Conservation (phyloP, 2,797 vertebrate species). For the Arrhamphus sclerolepis region DNA sequence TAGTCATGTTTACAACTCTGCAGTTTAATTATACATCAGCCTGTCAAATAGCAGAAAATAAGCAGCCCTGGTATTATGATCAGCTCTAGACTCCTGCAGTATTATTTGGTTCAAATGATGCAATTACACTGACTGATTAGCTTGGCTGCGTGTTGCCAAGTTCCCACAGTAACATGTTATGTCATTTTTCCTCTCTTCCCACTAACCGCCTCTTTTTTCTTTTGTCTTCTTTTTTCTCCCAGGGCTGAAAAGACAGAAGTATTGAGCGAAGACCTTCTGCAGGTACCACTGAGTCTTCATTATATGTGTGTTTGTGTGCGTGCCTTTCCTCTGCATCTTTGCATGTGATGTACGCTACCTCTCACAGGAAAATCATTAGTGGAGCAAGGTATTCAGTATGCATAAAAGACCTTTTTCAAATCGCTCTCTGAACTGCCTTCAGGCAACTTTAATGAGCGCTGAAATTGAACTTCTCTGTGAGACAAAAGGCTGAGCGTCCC, state of each 20-base stretch:
- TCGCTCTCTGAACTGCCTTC: slow-evolving; percentile 21
- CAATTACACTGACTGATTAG: slow-evolving; percentile 40
- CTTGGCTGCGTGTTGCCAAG: slow-evolving; percentile 9
- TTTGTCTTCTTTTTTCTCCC: slow-evolving; percentile 35
- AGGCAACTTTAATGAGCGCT: slow-evolving; percentile 39
- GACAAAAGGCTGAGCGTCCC: slow-evolving; percentile 38
- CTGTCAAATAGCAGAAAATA: not conserved
- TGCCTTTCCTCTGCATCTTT: not conserved
- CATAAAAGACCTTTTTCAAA: slow-evolving; percentile 32
- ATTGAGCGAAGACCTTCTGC: slow-evolving; percentile 75
- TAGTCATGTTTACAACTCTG: no score
- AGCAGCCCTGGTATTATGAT: not conserved
- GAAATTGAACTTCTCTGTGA: slow-evolving; percentile 30
- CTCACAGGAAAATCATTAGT: slow-evolving; percentile 21
- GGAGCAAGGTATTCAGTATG: slow-evolving; percentile 22
- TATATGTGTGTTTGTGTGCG: slow-evolving; percentile 12
- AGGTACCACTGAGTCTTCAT: slow-evolving; percentile 57
- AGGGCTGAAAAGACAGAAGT: slow-evolving; percentile 81
- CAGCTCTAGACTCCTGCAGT: slow-evolving; percentile 19
- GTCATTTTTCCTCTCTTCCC: slow-evolving; percentile 13
- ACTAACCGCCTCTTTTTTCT: slow-evolving; percentile 26
- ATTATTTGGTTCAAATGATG: slow-evolving; percentile 38
- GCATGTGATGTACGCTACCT: slow-evolving; percentile 1
- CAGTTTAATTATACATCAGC: no score
- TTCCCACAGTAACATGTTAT: slow-evolving; percentile 41